These are phyloP conservation scores for Euclidia mi DNA, from an alignment of 2,888 invertebrate genomes.

Conservation along the genomic window DNA sequence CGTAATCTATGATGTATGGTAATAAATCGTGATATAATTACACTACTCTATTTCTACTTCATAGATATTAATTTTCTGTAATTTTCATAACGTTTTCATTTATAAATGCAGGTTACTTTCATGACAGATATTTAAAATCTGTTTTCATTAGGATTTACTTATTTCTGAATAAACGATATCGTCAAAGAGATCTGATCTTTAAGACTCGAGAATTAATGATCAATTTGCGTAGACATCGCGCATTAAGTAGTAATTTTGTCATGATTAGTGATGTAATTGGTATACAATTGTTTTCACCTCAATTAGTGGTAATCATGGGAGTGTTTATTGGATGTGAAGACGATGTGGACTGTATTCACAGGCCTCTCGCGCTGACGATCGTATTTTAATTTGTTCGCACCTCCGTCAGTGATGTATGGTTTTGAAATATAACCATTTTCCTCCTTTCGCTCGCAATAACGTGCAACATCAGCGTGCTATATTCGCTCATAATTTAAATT, in stretches of 20 bases:
- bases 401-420: constrained; percentile 38
- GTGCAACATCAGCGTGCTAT: constrained; percentile 25
- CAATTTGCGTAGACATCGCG: constrained; percentile 25
- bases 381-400: constrained; percentile 42
- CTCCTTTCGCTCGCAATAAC: constrained; percentile 23
- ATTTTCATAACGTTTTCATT: constrained; percentile 14
- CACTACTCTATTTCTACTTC: constrained; percentile 22
- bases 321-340: constrained; percentile 14
- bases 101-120: neutral
- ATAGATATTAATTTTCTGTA: constrained; percentile 4
- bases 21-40: constrained; percentile 45
- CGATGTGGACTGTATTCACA: constrained; percentile 8
- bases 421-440: constrained; percentile 32
- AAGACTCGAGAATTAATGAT: constrained; percentile 18
- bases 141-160: constrained; percentile 3
- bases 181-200: constrained; percentile 29
- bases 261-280: constrained; percentile 52
- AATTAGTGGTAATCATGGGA: constrained; percentile 29
- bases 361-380: constrained; percentile 29
- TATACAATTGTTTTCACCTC: constrained; percentile 53
- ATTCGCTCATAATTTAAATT: neutral
- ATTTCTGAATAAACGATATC: constrained; percentile 5
- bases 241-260: constrained; percentile 33
- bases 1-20: constrained; percentile 28
- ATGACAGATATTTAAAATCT: constrained; percentile 2